Base-by-base conservation (phyloP, 2,797 vertebrate species). In the Tenualosa thibaudeaui region DNA sequence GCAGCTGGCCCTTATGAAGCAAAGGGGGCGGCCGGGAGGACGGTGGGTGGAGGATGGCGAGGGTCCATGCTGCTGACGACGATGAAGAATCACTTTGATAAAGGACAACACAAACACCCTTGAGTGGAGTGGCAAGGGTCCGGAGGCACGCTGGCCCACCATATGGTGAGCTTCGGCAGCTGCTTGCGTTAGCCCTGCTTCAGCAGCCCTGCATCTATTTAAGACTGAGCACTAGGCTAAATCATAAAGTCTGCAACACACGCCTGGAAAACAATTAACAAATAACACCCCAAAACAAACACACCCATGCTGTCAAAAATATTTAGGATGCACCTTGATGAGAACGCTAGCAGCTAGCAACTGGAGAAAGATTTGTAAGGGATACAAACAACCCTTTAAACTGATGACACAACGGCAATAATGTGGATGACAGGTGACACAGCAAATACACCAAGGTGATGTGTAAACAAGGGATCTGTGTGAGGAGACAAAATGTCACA, bases 61-160 rank as follows among this genome's bases (percentile, higher is more conserved):
- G 65, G 19, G 40, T 22, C 37, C 37, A 54, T 78, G 62, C 86
- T 86, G 85, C 88, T 89, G 86, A 88, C 49, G 86, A 88, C 49
- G 68, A 87, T 86, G 89, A 89, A 86, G 87, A 86, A 90, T 87
- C 85, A 85, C 87, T 90, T 88, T 89, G 87, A 89, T 90, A 90
- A 89, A 90, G 89, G 87, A 89, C 90, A 87, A 84, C 85, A 43
- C 81, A 88, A 89, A 87, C 85, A 89, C 83, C 86, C 86, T 88
- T 88, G 87, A 84, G 84, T 85, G 85, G 88, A 89, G 83, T 86
- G 85, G 87, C 81, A 84, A 88, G 90, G 88, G 86, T 90, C 86
- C 50, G 56, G 86, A 85, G 84, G 81, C 86, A 85, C 40, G 85
- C 86, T 86, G 88, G 50, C 22, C 31, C 12, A 83, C 89, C 90